Percentiles rank a stretch among this genome's conserved stretches.
These are phyloP conservation scores for Characodon lateralis DNA, from an alignment of 2,797 vertebrate genomes.

Conservation along the genomic window DNA sequence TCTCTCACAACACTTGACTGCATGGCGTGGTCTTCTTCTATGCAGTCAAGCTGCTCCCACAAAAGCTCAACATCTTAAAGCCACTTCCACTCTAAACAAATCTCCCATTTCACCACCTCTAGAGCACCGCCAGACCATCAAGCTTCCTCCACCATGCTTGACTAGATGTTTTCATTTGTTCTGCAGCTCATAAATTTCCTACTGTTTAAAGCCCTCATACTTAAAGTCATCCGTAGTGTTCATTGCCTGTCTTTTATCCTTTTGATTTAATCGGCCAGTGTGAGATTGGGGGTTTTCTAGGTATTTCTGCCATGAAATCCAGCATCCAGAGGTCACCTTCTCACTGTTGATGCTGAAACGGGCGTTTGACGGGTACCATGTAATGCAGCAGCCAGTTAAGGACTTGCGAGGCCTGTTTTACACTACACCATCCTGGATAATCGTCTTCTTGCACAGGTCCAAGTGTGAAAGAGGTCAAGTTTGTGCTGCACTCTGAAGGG, in stretches of 20 bases:
- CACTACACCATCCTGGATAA: background rate
- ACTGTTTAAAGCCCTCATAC: too few relatives aligned
- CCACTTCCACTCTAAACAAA: background rate
- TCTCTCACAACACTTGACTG: background rate
- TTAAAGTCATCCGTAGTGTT: too few relatives aligned
- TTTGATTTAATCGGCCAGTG: background rate
- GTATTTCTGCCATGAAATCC: background rate
- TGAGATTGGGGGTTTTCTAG: background rate
- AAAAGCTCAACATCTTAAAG: too few relatives aligned
- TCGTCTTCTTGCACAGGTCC: background rate
- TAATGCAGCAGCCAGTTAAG: background rate
- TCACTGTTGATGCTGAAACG: background rate
- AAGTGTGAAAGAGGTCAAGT: background rate
- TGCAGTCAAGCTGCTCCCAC: too few relatives aligned
- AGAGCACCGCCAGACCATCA: background rate
- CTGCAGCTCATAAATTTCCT: background rate
- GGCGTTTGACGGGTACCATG: background rate
- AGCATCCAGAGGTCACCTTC: background rate
- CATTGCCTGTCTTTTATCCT: background rate
- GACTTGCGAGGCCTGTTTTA: background rate
- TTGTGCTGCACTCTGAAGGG: too few relatives aligned
- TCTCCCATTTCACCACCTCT: background rate
- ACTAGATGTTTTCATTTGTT: background rate
- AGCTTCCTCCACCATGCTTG: background rate
- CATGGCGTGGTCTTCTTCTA: background rate